A percentile compares a stretch with the other conserved stretches of the same genome.
Conservation (phyloP, 2,797 vertebrate genomes). For the Propithecus deckenii region DNA sequence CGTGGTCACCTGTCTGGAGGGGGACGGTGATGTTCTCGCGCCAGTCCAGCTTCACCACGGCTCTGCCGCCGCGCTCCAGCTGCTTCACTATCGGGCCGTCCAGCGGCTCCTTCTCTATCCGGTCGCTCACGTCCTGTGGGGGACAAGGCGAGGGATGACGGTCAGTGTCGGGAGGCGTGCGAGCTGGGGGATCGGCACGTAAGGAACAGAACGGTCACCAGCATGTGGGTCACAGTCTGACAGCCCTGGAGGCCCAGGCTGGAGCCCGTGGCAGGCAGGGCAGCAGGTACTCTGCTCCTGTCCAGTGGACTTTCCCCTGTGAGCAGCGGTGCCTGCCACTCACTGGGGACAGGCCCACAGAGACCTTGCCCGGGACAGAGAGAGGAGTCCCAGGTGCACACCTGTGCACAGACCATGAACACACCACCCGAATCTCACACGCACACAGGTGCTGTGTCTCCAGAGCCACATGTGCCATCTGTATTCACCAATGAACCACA, state of each 20-base stretch:
- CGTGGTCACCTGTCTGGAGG: conserved; percentile 93
- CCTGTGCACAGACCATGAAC: not conserved
- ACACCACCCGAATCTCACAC: not conserved
- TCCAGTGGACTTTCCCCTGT: accelerated
- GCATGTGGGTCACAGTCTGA: accelerated
- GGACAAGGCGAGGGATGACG: not conserved
- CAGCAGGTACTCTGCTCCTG: not conserved
- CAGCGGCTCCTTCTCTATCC: conserved; percentile 96
- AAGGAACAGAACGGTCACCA: not conserved
- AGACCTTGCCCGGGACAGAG: not conserved
- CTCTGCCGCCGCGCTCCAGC: conserved; percentile 93
- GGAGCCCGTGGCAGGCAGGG: not conserved
- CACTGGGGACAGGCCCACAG: not conserved
- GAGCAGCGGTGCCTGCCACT: not conserved
- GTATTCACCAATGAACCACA: not conserved
- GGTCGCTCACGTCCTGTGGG: conserved; percentile 95
- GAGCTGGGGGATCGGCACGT: accelerated
- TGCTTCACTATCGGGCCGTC: conserved; percentile 95
- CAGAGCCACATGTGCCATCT: accelerated
- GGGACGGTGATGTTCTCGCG: conserved; percentile 97
- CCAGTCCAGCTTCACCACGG: conserved; percentile 96
- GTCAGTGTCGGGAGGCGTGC: not conserved
- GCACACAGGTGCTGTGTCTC: not conserved
- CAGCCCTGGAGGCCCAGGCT: not conserved
- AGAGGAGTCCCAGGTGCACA: not conserved